A percentile compares a stretch with the other conserved stretches of the same genome.
Evolutionary conservation across 1,140 invertebrate genomes (phyloP).

Genomic region (Paralvinella palmiformis): DNA sequence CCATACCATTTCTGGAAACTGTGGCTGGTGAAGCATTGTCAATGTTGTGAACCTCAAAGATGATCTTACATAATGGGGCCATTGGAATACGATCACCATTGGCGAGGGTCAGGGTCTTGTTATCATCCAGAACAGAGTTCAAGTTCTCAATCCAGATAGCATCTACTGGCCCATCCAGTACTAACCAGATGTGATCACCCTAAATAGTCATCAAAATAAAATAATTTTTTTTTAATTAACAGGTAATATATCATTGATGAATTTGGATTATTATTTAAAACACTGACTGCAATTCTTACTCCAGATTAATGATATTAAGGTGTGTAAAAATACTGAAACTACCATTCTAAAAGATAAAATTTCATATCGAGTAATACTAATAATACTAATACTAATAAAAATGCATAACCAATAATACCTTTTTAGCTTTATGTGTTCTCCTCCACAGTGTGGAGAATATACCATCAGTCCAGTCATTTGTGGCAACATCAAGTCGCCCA

Average conservation of each 20-base stretch:
- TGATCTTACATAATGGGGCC: conserved; percentile 87
- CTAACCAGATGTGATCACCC: conserved; percentile 50
- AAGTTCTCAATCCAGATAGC: conserved; percentile 54
- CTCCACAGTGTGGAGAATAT: conserved; percentile 95
- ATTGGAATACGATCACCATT: conserved; percentile 92
- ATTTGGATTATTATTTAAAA: no score
- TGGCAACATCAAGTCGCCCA: conserved; percentile 87
- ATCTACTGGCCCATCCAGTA: conserved; percentile 51
- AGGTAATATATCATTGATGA: no score
- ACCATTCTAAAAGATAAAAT: no score
- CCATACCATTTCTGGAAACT: conserved; percentile 90
- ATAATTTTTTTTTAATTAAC: no score
- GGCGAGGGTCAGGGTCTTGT: conserved; percentile 76
- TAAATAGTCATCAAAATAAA: no score
- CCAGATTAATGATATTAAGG: no score
- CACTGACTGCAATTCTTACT: no score
- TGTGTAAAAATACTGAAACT: no score
- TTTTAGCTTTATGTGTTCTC: conserved; percentile 84
- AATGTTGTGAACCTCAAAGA: conserved; percentile 92
- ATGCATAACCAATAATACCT: conserved; percentile 50
- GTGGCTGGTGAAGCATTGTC: conserved; percentile 95
- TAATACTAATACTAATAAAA: no score
- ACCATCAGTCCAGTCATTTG: conserved; percentile 97
- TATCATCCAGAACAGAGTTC: conserved; percentile 52
- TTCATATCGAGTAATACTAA: no score